These are phyloP conservation scores for Lepidocolaptes lacrymiger DNA, from an alignment of 2,797 vertebrate genomes.

Conservation along the genomic window DNA sequence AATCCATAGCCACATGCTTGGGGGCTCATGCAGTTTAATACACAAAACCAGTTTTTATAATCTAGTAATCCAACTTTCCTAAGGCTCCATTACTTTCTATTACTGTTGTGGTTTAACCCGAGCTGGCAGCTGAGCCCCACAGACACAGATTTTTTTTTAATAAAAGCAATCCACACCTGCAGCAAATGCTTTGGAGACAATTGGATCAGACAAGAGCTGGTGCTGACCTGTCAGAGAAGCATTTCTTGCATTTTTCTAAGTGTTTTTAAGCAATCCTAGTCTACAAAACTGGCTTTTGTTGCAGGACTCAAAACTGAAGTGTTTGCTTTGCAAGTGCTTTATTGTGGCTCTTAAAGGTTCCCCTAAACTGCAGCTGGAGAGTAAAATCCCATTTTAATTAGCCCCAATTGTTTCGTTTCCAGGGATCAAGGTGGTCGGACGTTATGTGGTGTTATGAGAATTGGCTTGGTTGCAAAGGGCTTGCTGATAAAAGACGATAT, in stretches of 20 bases:
- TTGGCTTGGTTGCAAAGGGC: conserved; percentile 97
- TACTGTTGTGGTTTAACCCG: background rate
- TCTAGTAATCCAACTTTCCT: background rate
- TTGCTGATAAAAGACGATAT: conserved; percentile 98
- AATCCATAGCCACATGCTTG: background rate
- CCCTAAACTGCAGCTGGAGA: background rate
- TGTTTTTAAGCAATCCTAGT: background rate
- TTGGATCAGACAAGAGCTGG: background rate
- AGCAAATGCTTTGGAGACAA: background rate
- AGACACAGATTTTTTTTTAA: background rate
- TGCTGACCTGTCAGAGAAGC: background rate
- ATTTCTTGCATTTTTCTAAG: background rate
- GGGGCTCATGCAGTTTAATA: background rate
- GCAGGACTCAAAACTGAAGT: background rate
- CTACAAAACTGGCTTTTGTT: background rate
- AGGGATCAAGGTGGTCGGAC: conserved; percentile 89
- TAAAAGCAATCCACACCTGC: background rate
- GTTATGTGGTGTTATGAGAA: conserved; percentile 96
- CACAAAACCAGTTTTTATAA: background rate
- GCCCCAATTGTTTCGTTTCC: conserved; percentile 50
- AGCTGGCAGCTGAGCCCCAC: background rate
- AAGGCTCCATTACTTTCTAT: background rate
- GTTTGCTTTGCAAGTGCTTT: background rate
- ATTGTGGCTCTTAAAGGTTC: background rate
- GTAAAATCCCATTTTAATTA: conserved; percentile 12